Evolutionary conservation across 2,113 vertebrate genomes (phyloP).

Genomic region (Lycaon pictus): DNA sequence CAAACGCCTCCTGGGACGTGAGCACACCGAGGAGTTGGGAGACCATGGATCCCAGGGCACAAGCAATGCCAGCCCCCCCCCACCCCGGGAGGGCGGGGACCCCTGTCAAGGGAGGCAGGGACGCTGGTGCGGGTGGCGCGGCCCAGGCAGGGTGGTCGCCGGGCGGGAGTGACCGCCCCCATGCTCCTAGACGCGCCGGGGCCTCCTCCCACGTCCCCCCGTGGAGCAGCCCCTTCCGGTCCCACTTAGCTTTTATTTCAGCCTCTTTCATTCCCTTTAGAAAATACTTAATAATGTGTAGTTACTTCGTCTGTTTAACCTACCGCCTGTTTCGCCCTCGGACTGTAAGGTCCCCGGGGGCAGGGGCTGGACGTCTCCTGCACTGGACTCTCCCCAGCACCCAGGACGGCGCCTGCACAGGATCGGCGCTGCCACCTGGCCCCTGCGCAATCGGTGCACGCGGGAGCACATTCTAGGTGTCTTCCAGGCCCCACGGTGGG

Average conservation of each 20-base stretch:
- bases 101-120: neutral
- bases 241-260: neutral
- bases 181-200: accelerated
- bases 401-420: accelerated
- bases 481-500: accelerated
- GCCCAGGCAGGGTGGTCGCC: too few species aligned
- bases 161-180: neutral
- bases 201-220: neutral
- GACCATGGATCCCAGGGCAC: neutral
- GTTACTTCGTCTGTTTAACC: neutral
- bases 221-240: neutral
- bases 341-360: neutral
- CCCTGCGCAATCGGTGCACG: accelerated
- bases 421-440: accelerated
- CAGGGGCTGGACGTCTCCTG: accelerated
- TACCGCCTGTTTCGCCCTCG: neutral
- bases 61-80: accelerated
- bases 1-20: accelerated
- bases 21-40: neutral
- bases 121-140: accelerated
- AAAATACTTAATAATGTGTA: neutral
- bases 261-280: neutral
- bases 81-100: neutral
- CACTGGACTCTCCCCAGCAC: neutral
- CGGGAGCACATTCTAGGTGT: accelerated